Conservation (phyloP, 2,888 invertebrate species). For the Mimachlamys varia region DNA sequence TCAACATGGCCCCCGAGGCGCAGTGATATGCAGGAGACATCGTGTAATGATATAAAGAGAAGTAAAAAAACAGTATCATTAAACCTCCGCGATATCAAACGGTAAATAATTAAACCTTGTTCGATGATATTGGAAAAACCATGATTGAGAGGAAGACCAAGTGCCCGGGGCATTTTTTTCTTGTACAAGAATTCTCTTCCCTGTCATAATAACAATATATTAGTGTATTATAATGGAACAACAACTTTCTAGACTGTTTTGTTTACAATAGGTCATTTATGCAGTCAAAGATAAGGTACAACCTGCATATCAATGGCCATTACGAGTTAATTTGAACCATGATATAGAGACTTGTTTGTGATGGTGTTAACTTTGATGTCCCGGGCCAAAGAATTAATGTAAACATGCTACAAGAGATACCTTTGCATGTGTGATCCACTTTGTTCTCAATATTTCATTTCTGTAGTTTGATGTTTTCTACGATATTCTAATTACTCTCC, state of each 20-base stretch:
- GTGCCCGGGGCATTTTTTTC: not conserved
- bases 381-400: not conserved
- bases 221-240: not conserved
- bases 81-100: not conserved
- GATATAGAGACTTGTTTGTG: not conserved
- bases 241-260: not conserved
- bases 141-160: not conserved
- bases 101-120: not conserved
- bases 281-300: not conserved
- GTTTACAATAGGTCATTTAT: not conserved
- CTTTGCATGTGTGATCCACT: not conserved
- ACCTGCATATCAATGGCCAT: not conserved
- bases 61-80: not conserved
- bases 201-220: not conserved
- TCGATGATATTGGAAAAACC: not conserved
- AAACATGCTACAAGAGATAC: not conserved
- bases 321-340: not conserved
- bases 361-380: not conserved
- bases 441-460: constrained; percentile 14
- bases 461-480: not conserved
- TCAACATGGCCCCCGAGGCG: not conserved
- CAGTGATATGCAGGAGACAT: not conserved
- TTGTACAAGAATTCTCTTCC: too few relatives aligned
- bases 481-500: not conserved
- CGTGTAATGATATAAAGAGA: not conserved